These are phyloP conservation scores for Mnemiopsis leidyi DNA, from an alignment of 37 sponge, comb jelly and placozoan genomes.

Conservation along the genomic window DNA sequence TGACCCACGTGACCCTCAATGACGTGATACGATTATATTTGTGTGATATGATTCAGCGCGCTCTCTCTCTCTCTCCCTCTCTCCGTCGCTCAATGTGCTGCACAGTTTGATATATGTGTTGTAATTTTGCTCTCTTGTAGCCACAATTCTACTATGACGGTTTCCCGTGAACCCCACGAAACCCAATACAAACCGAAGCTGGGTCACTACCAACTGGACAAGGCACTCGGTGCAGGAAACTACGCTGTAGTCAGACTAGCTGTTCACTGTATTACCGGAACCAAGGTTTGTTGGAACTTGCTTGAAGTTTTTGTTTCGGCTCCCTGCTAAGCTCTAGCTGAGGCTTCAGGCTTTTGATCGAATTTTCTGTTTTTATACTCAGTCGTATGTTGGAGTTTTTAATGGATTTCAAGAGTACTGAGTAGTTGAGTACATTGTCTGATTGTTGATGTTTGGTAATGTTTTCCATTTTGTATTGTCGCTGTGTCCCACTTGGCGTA, in stretches of 20 bases:
- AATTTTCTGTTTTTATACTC: too few relatives aligned
- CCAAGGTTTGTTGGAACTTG: conserved; percentile 83
- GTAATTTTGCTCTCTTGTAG: conserved; percentile 7
- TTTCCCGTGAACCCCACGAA: not conserved
- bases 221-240: conserved; percentile 89
- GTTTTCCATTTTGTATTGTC: too few relatives aligned
- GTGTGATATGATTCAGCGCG: not conserved
- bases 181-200: conserved; percentile 49
- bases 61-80: not conserved
- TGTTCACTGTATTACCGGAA: conserved; percentile 77
- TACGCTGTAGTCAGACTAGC: conserved; percentile 92
- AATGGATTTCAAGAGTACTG: too few relatives aligned
- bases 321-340: too few relatives aligned
- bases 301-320: too few relatives aligned
- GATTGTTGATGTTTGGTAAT: too few relatives aligned
- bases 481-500: too few relatives aligned
- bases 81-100: not conserved
- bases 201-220: conserved; percentile 82
- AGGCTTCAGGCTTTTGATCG: too few relatives aligned
- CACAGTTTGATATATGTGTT: conserved; percentile 29
- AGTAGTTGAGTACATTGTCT: too few relatives aligned
- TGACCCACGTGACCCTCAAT: not conserved
- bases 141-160: not conserved
- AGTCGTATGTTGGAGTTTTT: too few relatives aligned
- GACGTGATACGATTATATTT: not conserved